These are phyloP conservation scores for Labroides dimidiatus DNA, from an alignment of 2,797 vertebrate genomes.

Conservation along the genomic window DNA sequence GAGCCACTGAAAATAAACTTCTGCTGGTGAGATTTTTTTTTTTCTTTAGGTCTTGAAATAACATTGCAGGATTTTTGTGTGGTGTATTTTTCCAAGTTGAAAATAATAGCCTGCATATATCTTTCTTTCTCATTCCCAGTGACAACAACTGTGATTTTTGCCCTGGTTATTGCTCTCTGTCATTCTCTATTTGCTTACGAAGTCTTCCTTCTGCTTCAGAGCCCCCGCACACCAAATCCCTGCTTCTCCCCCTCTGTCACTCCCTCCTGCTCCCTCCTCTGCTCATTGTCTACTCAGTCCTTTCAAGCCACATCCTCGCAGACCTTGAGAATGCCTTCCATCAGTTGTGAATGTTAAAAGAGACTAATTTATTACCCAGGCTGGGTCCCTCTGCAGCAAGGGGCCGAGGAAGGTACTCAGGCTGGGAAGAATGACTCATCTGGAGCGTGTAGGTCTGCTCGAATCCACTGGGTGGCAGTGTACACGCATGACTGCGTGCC, in stretches of 20 bases:
- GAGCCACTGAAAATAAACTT: conserved; percentile 57
- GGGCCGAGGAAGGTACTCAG: conserved; percentile 33
- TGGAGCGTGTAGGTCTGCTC: conserved; percentile 13
- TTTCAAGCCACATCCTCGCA: conserved; percentile 67
- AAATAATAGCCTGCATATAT: conserved; percentile 33
- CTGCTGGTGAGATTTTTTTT: conserved; percentile 12
- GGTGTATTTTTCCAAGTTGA: conserved; percentile 24
- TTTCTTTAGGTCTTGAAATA: conserved; percentile 34
- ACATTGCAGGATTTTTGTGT: conserved; percentile 28
- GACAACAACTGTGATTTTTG: conserved; percentile 23
- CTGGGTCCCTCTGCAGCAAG: conserved; percentile 57
- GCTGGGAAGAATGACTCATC: conserved; percentile 66
- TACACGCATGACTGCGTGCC: conserved; percentile 43
- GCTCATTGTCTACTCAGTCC: conserved; percentile 34
- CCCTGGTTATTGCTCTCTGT: conserved; percentile 28
- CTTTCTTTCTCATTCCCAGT: not conserved
- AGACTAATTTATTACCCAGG: conserved; percentile 75
- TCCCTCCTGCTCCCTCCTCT: conserved; percentile 18
- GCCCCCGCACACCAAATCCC: conserved; percentile 39
- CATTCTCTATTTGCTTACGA: conserved; percentile 36
- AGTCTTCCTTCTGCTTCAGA: conserved; percentile 57
- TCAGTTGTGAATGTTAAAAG: conserved; percentile 76
- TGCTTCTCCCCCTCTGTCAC: conserved; percentile 41
- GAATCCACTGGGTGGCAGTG: conserved; percentile 75
- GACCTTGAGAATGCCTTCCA: conserved; percentile 64